Conservation (phyloP, 1,140 invertebrate species). For the Andrena cerasifolii region DNA sequence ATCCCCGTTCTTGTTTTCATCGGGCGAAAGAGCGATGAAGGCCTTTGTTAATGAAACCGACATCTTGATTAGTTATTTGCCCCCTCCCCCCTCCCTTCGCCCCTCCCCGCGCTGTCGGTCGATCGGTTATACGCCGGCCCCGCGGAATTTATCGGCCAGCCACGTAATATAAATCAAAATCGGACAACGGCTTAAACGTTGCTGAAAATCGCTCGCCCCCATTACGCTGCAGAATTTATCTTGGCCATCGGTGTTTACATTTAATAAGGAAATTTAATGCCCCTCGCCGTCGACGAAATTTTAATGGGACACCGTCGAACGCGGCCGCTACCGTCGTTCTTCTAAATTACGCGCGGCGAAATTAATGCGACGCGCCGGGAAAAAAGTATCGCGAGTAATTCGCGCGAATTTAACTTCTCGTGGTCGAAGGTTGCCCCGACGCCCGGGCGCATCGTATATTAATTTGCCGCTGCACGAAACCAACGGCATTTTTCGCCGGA, state of each 20-base stretch:
- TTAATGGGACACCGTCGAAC: slow-evolving; percentile 39
- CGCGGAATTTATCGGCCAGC: slow-evolving; percentile 52
- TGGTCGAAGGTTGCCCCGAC: slow-evolving; percentile 1
- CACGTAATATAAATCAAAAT: slow-evolving; percentile 61
- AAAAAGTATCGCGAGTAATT: slow-evolving; percentile 7
- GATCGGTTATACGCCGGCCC: slow-evolving; percentile 44
- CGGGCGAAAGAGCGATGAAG: slow-evolving; percentile 47
- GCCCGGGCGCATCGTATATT: slow-evolving; percentile 15
- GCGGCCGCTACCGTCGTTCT: slow-evolving; percentile 3
- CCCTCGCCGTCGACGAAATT: not conserved
- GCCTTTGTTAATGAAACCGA: slow-evolving; percentile 62
- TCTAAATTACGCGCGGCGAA: not conserved
- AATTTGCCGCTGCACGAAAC: slow-evolving; percentile 3
- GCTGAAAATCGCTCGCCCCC: slow-evolving; percentile 24
- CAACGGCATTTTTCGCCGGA: not conserved
- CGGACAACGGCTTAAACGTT: slow-evolving; percentile 19
- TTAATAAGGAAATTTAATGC: slow-evolving; percentile 45
- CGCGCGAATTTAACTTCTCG: not conserved
- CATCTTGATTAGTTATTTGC: slow-evolving; percentile 67
- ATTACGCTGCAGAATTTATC: slow-evolving; percentile 46
- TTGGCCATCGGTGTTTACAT: slow-evolving; percentile 40
- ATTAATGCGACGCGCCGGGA: not conserved
- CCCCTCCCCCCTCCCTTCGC: too few relatives aligned
- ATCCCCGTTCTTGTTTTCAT: slow-evolving; percentile 40
- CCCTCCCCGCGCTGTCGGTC: too few relatives aligned